Percentiles rank a stretch among this genome's conserved stretches.
Conservation (phyloP, 1,140 invertebrate species). For the Leptinotarsa undecemlineata region DNA sequence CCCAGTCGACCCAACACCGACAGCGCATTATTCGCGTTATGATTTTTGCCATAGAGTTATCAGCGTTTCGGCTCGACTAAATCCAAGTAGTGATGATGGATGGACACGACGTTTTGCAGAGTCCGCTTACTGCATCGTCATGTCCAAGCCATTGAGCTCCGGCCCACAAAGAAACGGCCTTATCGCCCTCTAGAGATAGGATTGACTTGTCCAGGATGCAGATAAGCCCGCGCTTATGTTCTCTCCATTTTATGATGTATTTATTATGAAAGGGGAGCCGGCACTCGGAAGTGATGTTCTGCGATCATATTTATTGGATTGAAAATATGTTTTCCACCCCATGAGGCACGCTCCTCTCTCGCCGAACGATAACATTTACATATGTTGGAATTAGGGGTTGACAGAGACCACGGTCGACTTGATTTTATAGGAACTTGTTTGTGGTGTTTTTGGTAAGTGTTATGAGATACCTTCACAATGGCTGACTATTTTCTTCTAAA, state of each 20-base stretch:
- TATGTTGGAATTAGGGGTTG: slow-evolving; percentile 24
- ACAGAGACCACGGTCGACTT: background rate
- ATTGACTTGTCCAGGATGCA: slow-evolving; percentile 31
- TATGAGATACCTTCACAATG: background rate
- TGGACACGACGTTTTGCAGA: slow-evolving; percentile 30
- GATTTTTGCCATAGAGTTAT: slow-evolving; percentile 31
- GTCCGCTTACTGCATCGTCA: slow-evolving; percentile 36
- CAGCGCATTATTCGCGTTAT: slow-evolving; percentile 18
- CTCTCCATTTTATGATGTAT: slow-evolving; percentile 31
- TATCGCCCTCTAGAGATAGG: slow-evolving; percentile 31
- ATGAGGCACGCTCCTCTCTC: slow-evolving; percentile 24
- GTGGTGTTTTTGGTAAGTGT: background rate
- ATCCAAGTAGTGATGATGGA: slow-evolving; percentile 34
- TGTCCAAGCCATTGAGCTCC: slow-evolving; percentile 38
- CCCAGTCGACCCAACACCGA: background rate
- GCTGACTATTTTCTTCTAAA: background rate
- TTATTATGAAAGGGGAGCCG: slow-evolving; percentile 32
- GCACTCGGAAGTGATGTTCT: slow-evolving; percentile 35
- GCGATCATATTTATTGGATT: slow-evolving; percentile 30
- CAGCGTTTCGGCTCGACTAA: slow-evolving; percentile 39
- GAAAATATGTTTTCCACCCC: slow-evolving; percentile 32
- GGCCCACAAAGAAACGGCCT: slow-evolving; percentile 20
- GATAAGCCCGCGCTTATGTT: slow-evolving; percentile 26
- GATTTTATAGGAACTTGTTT: slow-evolving; percentile 10
- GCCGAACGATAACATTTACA: slow-evolving; percentile 26